Base-by-base conservation (phyloP, 1,140 invertebrate species). In the Drosophila aff. region DNA sequence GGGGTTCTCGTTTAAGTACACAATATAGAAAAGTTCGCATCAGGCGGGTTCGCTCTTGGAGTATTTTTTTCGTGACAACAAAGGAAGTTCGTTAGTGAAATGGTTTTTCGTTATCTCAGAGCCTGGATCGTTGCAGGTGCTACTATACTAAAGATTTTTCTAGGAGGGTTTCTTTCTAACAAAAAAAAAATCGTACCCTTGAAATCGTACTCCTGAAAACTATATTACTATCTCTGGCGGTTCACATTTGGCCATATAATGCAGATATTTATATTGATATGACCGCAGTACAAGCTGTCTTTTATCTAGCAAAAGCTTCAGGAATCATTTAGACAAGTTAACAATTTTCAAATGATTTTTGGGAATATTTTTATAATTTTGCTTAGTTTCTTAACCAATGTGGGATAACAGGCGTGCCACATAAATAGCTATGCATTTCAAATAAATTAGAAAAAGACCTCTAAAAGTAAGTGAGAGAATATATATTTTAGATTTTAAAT, bases 1-100 rank as follows among this genome's bases (percentile, higher is more conserved):
- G 73, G 52, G 15, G 79, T 55, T 63, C 47, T 10, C 16, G 36
- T 58, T 55, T 82, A 78, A 78, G 74, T 78, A 78, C 75, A 77
- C 57, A 50, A 44, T 62, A 62, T 61, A 77, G 64, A 77, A 77
- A 77, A 68, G 40, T 49, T 68, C 49, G 74, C 63, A 33, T 76
- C 62, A 77, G 75, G 75, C 75, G 75, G 75, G 33, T 47, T 49
- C 57, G 69, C 60, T 40, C 23, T 53, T 40, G 53, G 74, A 76
- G 74, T 76, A 76, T 76, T 67, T 21, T 44, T 10, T 33, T 49
- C 26, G 21, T 53, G 31, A 44, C 28, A 69, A 44, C 49, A 38
- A 21, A 18, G 46, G 63, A 68, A 43, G 28, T 60, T 43, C 7
- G 18, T 69, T n/a, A 26, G 10, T 72, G 69, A 67, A 57, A 72